phyloP scores from a whole-genome alignment of 2,888 invertebrate genomes.

The Caenorhabditis virilis region DNA sequence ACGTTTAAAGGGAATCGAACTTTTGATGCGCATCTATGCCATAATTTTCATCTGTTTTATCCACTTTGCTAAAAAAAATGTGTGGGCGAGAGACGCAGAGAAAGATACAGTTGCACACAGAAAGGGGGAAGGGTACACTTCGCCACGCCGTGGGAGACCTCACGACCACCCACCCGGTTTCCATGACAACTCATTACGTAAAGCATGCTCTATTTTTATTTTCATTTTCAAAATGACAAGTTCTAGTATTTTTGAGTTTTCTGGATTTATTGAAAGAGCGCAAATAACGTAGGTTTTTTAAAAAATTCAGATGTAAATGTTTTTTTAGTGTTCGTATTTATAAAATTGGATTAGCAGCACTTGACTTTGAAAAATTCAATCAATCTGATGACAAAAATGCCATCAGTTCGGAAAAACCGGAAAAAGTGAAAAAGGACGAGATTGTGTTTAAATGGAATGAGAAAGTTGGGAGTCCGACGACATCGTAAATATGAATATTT shows the following conservation, averaged over 20 bases:
- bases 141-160: too few relatives aligned
- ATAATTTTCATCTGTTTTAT: too few relatives aligned
- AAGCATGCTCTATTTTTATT: not conserved
- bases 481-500: constrained; percentile 10
- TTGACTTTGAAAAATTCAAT: constrained; percentile 23
- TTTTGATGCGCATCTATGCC: too few relatives aligned
- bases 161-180: too few relatives aligned
- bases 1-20: too few relatives aligned
- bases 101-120: too few relatives aligned
- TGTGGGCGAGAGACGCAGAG: too few relatives aligned
- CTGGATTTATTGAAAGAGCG: constrained; percentile 10
- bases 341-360: constrained; percentile 22
- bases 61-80: too few relatives aligned
- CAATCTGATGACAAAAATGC: constrained; percentile 6
- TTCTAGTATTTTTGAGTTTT: constrained; percentile 13
- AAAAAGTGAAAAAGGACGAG: constrained; percentile 19
- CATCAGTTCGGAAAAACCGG: constrained; percentile 10
- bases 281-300: constrained; percentile 7
- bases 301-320: not conserved
- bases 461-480: constrained; percentile 9
- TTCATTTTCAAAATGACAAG: not conserved
- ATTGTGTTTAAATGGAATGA: constrained; percentile 23
- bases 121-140: too few relatives aligned
- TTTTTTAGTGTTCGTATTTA: constrained; percentile 18
- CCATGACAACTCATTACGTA: too few relatives aligned